Evolutionary conservation across 2,888 invertebrate genomes (phyloP).

Genomic region (Standfussiana lucernea): DNA sequence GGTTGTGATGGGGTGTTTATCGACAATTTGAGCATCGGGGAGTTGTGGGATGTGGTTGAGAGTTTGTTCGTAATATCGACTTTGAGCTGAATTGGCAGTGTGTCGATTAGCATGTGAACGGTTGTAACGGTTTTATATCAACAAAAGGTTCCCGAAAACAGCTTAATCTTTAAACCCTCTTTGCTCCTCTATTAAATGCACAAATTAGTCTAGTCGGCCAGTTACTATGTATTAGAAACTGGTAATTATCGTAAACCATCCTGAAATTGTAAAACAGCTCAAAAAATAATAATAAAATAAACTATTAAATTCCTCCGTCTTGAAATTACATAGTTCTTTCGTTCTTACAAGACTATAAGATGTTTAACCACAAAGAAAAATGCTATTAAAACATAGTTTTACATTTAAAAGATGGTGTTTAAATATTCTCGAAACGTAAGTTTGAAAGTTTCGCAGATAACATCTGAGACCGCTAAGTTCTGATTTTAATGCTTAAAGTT

Average conservation of each 20-base stretch:
- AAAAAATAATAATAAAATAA: neutral
- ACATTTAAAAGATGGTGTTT: slow-evolving; percentile 33
- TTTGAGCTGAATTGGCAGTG: neutral
- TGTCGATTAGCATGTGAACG: neutral
- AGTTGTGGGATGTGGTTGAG: neutral
- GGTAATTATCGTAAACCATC: neutral
- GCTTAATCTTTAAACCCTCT: neutral
- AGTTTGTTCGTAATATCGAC: neutral
- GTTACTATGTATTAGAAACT: neutral
- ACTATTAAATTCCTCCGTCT: neutral
- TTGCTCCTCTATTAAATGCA: neutral
- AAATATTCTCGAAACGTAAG: slow-evolving; percentile 36
- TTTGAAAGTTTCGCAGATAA: slow-evolving; percentile 44
- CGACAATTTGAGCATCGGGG: slow-evolving; percentile 40
- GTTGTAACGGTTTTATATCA: neutral
- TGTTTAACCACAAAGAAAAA: slow-evolving; percentile 5
- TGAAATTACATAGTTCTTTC: neutral
- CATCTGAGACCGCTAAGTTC: slow-evolving; percentile 52
- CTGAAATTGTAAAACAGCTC: neutral
- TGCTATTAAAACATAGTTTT: slow-evolving; percentile 7
- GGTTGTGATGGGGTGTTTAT: slow-evolving; percentile 50
- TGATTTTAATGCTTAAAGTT: slow-evolving; percentile 57
- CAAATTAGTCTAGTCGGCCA: neutral
- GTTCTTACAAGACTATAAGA: neutral
- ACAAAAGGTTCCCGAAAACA: neutral